Evolutionary conservation across 2,113 vertebrate species (phyloP), one percentile per base, ranked within the genome.

Genomic region (Rattus rattus): DNA sequence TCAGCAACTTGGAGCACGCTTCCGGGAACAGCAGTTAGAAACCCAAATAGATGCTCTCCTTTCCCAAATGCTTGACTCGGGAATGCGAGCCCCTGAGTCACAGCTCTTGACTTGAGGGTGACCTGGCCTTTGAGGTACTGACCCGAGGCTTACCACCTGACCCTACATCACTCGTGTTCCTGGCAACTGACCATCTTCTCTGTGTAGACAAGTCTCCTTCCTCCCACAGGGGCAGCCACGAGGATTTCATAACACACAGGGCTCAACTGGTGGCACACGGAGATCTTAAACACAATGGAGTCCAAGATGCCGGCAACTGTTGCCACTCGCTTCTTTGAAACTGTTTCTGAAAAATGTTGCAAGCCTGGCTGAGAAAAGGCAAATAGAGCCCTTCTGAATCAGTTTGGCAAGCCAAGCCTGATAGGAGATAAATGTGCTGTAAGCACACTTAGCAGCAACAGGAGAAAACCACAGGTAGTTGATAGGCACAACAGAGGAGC

Each of bases 141-240:
- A 9, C 52, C 5, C 0, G n/a, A 43, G 47, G 33, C 83, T 16
- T 75, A 43, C 13, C 79, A 20, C 36, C 0, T 4, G 47, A 39
- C 33, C 52, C n/a, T 2, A 0, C 39, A 26, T 6, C 1, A 0
- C 6, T 11, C 16, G 2, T 2, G 2, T 10, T 17, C 28, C 0
- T 26, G 83, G 54, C 0, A 0, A 11, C 2, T 80, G 80, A 30
- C 75, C 67, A 36, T 10, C 7, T 24, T n/a, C 39, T 70, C 59
- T 1, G 33, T 5, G n/a, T n/a, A 59, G 70, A 14, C 43, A 22
- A 2, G 0, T 4, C 2, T 69, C 39, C 52, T 47, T 36, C 81
- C 59, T 33, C 19, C 2, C 84, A 65, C 0, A 0, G 76, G 13
- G 19, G 49, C 4, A 13, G 17, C 75, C 1, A 8, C 1, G 80